Evolutionary conservation across 2,888 invertebrate genomes (phyloP), one percentile per base, ranked within the genome.

Genomic region (Chromoteleia sp.): DNA sequence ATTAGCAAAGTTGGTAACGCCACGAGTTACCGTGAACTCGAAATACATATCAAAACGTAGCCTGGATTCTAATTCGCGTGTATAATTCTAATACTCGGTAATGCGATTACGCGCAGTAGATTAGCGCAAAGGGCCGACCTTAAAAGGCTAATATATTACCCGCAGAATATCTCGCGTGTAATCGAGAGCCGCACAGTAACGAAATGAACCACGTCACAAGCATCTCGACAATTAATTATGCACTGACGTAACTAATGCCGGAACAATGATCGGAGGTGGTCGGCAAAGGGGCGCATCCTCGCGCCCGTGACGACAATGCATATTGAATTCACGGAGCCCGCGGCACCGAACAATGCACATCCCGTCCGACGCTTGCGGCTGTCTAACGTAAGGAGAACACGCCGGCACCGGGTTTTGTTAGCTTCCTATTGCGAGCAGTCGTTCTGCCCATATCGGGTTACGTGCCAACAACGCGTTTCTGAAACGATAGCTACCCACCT

Each of bases 201-300:
- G 70, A 74, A 70, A 70, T 56, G 50, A 63, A 50, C 65, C 65
- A 59, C 77, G 73, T 81, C 77, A 74, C 68, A 61, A 54, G 76
- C 81, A 73, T 68, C 63, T 61, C 54, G 77, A 68, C 77, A 68
- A 82, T 82, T 82, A 77, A 82, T 82, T 77, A 82, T 70, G 63
- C 67, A 58, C 36, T 29, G 76, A 81, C 81, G 75, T 76, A 76
- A 75, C 80, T 75, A 75, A 80, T 81, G 61, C 67, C 61, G 41
- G 65, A 59, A 76, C 76, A 81, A 81, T 76, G 76, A 71, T 73
- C 48, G 36, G 15, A 61, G 67, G 48, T 58, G 58, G 79, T 41
- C 52, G 71, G 29, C 36, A 10, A 30, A 58, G 17, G 63, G 45
- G 71, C 54, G 59, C 65, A 61, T 68, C 73, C 52, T 59, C 45